Evolutionary conservation across 2,888 invertebrate genomes (phyloP), one percentile per base, ranked within the genome.

Genomic region (Phyto melanocephala): DNA sequence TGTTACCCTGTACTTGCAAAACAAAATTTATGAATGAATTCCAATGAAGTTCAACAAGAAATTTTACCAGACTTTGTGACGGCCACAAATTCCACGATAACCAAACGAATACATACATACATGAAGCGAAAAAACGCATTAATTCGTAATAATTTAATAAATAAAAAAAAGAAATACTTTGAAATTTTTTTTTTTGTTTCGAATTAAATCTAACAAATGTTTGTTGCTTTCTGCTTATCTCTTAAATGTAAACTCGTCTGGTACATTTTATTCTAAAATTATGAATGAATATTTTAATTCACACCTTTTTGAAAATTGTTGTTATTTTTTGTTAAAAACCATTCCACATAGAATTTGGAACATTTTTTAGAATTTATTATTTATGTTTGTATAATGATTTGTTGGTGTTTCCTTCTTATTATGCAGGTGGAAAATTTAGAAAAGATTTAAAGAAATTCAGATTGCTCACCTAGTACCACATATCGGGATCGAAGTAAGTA

Each of bases 51-150:
- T 45, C 13, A 63, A 8, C 7, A 40, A 67, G 50, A 52, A 72
- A 65, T 35, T 52, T 24, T 35, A 45, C 75, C 17, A 82, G 82
- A 82, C 82, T 71, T 67, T 71, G 47, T 75, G 82, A 67, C 82
- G 75, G 28, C 28, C 28, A 52, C 75, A 37, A 76, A 71, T 78
- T 82, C 68, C 40, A 65, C 28, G 75, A 82, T 78, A 67, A 67
- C 58, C 11, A 1, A 58, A 71, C 17, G 33, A 58, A 71, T 8
- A 60, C 7, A 1, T 40, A 71, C 17, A 42, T 40, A 71, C 8
- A 60, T 52, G 52, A 71, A 78, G 37, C 54, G 37, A 71, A 79
- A 33, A n/a, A 33, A 72, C 40, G 13, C 40, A 40, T 20, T 71
- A 35, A 33, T 60, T 22, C 50, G n/a, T 40, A 37, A 28, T 5